Conservation (phyloP, 1,140 invertebrate genomes). For the Watersipora subatra region DNA sequence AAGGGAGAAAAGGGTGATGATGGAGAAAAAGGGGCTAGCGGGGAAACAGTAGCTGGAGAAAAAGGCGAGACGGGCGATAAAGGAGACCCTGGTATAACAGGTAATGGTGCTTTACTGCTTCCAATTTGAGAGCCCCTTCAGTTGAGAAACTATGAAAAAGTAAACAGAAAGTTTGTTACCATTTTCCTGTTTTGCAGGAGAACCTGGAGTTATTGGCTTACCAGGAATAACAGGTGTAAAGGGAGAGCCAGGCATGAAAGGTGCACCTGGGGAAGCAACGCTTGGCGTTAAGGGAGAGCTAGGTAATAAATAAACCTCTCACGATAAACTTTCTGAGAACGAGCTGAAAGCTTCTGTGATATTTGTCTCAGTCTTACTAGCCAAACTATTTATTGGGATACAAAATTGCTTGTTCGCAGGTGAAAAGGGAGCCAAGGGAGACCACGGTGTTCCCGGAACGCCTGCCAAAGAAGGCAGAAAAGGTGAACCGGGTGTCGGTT, state of each 20-base stretch:
- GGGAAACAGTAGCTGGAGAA: not conserved
- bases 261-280: not conserved
- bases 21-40: not conserved
- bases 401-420: not conserved
- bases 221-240: not conserved
- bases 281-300: not conserved
- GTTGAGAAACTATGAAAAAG: too few species aligned
- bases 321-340: not conserved
- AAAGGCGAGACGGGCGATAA: not conserved
- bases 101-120: too few species aligned
- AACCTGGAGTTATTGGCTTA: not conserved
- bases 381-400: not conserved
- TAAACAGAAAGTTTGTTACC: too few species aligned
- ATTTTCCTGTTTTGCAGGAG: not conserved
- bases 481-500: not conserved
- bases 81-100: not conserved
- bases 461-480: not conserved
- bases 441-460: not conserved
- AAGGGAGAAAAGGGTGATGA: not conserved
- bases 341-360: not conserved
- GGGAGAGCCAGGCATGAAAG: conserved; percentile 1
- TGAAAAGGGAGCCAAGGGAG: not conserved
- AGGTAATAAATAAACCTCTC: not conserved
- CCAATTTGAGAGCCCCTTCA: too few species aligned
- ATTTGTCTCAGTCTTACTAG: not conserved